Evolutionary conservation across 2,888 invertebrate genomes (phyloP), one percentile per base, ranked within the genome.

Genomic region (Sarcophaga subvicina): DNA sequence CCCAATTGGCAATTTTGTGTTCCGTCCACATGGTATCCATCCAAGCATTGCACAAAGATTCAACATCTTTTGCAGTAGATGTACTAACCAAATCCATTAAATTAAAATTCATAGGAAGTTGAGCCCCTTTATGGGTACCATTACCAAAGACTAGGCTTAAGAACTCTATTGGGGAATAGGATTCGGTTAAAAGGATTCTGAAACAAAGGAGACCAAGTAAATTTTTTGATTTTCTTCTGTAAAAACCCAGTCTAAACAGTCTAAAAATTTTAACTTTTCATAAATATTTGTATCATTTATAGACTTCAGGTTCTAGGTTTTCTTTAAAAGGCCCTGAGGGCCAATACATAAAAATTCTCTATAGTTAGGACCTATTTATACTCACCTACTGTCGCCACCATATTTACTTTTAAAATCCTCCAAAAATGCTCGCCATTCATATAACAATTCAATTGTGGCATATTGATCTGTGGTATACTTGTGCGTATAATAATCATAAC

Each of bases 71-170:
- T 0, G 95, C 95, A 1, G 92, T 94, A 0, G 95, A 95, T 0
- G 93, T 92, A 0, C 91, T 92, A 1, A 95, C 93, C 47, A 95
- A 94, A 0, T 94, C 92, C 1, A 91, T 93, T 0, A 96, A 93
- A 77, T 94, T 93, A 89, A 96, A 96, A 92, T 96, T 96, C 93
- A 96, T 96, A 0, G 96, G 96, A 3, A 96, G 93, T 84, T 95
- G 94, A 0, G 95, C 94, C 0, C 95, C 95, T 8, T 87, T 80
- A 5, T 92, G 90, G 0, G 92, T 93, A 1, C 90, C 93, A 70
- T 94, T 94, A n/a, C 95, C 95, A 89, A 95, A 96, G 90, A 95
- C 96, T n/a, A 93, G 92, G 90, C 95, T 94, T 73, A 95, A 93
- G 0, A 92, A 90, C 0, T 94, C 91, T 0, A 95, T 88, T 0